Conservation (phyloP, 1,140 invertebrate genomes). For the Pseudoatta argentina region DNA sequence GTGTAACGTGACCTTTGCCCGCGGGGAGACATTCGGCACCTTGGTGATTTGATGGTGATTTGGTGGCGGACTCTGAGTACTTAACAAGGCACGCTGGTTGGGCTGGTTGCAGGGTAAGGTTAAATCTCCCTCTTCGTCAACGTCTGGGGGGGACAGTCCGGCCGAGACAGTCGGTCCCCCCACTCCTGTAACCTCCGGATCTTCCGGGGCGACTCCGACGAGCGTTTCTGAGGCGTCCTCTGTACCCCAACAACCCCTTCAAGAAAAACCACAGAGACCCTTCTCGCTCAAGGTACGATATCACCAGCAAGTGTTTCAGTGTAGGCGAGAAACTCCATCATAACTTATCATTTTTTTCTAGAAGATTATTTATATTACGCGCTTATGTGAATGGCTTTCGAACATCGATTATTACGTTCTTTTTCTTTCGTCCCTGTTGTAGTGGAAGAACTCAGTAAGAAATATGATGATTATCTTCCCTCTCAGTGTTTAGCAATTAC, state of each 20-base stretch:
- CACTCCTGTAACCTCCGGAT: slow-evolving; percentile 84
- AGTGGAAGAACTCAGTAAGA: slow-evolving; percentile 8
- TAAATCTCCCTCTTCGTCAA: slow-evolving; percentile 88
- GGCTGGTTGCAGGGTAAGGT: slow-evolving; percentile 89
- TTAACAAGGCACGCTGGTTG: slow-evolving; percentile 86
- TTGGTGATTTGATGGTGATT: slow-evolving; percentile 75
- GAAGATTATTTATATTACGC: slow-evolving; percentile 59
- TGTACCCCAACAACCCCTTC: slow-evolving; percentile 83
- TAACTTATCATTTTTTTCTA: slow-evolving; percentile 55
- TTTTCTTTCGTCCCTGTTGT: slow-evolving; percentile 42
- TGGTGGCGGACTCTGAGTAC: slow-evolving; percentile 84
- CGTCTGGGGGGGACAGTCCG: slow-evolving; percentile 86
- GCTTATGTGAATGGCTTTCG: slow-evolving; percentile 73
- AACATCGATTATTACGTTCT: slow-evolving; percentile 47
- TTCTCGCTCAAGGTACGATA: slow-evolving; percentile 89
- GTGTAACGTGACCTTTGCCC: slow-evolving; percentile 65
- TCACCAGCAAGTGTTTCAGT: slow-evolving; percentile 51
- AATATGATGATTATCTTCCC: slow-evolving; percentile 42
- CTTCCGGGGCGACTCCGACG: slow-evolving; percentile 80
- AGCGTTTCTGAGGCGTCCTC: slow-evolving; percentile 81
- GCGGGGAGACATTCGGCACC: slow-evolving; percentile 69
- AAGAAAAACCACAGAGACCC: slow-evolving; percentile 88
- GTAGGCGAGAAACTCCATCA: slow-evolving; percentile 47
- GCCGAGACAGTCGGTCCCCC: slow-evolving; percentile 85
- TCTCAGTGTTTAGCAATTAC: slow-evolving; percentile 47